Evolutionary conservation across 2,797 vertebrate species (phyloP).

Genomic region (Girardinus metallicus): DNA sequence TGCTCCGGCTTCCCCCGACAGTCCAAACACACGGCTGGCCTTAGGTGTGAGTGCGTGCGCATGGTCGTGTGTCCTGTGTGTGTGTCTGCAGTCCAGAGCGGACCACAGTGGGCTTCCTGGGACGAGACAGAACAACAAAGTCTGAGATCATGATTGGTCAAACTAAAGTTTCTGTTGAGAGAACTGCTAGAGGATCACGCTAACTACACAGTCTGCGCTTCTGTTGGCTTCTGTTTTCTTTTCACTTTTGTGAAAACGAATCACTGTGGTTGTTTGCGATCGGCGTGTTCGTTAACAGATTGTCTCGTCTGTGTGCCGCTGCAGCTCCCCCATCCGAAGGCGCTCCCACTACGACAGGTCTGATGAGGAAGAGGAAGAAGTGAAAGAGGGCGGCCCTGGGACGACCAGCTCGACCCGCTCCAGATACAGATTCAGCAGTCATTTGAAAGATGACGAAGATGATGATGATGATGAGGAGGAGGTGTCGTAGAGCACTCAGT

Average conservation of each 20-base stretch:
- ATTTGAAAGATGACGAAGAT: slow-evolving; percentile 82
- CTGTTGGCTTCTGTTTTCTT: neutral
- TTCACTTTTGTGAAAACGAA: neutral
- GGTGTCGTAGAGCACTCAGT: slow-evolving; percentile 69
- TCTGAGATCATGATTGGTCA: neutral
- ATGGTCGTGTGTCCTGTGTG: too few species aligned
- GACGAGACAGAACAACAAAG: neutral
- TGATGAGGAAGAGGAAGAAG: slow-evolving; percentile 89
- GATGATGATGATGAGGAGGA: slow-evolving; percentile 81
- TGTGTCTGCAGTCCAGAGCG: too few species aligned
- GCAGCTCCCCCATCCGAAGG: slow-evolving; percentile 87
- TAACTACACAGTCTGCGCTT: neutral
- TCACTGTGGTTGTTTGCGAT: neutral
- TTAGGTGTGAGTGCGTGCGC: too few species aligned
- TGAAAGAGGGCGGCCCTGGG: slow-evolving; percentile 79
- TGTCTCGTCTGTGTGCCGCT: neutral
- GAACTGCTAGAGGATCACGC: neutral
- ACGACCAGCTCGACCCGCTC: slow-evolving; percentile 69
- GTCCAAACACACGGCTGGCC: too few species aligned
- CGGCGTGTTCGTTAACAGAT: neutral
- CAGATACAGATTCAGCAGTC: slow-evolving; percentile 78
- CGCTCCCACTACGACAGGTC: slow-evolving; percentile 82
- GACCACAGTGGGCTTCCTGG: neutral
- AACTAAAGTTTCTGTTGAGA: neutral
- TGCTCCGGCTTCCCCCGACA: too few species aligned